Evolutionary conservation across 2,113 vertebrate genomes (phyloP), one percentile per base, ranked within the genome.

Genomic region (Salminus brasiliensis): DNA sequence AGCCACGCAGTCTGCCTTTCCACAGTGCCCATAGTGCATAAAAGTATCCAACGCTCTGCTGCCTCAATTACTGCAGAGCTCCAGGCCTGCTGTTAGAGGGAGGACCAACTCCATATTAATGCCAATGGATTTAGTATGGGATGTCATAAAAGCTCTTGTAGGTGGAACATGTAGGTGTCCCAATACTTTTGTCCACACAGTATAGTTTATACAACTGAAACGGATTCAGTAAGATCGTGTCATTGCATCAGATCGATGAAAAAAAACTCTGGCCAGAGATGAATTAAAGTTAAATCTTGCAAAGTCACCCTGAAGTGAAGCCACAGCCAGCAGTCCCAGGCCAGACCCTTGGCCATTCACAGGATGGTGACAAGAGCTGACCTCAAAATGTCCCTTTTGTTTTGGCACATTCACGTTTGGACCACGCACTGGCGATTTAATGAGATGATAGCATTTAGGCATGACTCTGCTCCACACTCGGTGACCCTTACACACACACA

Each of bases 401-500:
- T 76, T 34, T 82, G 60, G 60, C 52, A 12, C 49, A 60, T 27
- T 1, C 13, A 34, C 72, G 36, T 13, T 16, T 67, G 1, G 11
- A 34, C 25, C 32, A 52, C 49, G 74, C 75, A 57, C 25, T 72
- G 47, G 62, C 52, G 60, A 59, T 77, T 82, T 62, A 43, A 62
- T 68, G 12, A 65, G 75, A 73, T 74, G 52, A 78, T 25, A 43
- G 57, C 79, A 68, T 78, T 62, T 52, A 49, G 60, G 21, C 74
- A 81, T 45, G 45, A 34, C 15, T 65, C 62, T 27, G 12, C 23
- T 25, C 36, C 69, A 72, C 43, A 73, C 9, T 34, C 32, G 63
- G n/a, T 29, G 66, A 75, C 69, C 75, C 55, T 71, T 18, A 59
- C 70, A n/a, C n/a, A n/a, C n/a, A n/a, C n/a, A n/a, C n/a, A n/a